Percentiles rank a stretch among this genome's conserved stretches.
These are phyloP conservation scores for Psammodynastes pulverulentus DNA, from an alignment of 2,113 vertebrate species.

Conservation along the genomic window DNA sequence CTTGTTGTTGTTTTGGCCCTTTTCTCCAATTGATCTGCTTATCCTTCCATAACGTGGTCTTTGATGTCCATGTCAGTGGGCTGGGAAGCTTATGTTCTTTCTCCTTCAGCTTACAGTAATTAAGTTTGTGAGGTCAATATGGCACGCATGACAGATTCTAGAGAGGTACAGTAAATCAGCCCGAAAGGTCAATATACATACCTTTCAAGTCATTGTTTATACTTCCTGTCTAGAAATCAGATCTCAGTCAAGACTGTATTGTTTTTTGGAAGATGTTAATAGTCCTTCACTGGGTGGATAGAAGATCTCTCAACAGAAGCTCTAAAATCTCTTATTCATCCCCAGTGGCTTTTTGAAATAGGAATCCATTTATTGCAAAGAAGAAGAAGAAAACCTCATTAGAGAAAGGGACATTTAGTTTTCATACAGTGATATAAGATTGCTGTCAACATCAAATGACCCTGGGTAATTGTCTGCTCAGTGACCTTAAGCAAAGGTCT, in stretches of 20 bases:
- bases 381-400: slow-evolving; percentile 25
- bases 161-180: slow-evolving; percentile 51
- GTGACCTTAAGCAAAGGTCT: slow-evolving; percentile 37
- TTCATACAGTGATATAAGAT: slow-evolving; percentile 10
- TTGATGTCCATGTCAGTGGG: slow-evolving; percentile 31
- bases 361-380: slow-evolving; percentile 4
- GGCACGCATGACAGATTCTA: slow-evolving; percentile 48
- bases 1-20: background rate
- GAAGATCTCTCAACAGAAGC: slow-evolving; percentile 23
- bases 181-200: slow-evolving; percentile 27
- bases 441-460: background rate
- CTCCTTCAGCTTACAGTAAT: slow-evolving; percentile 48
- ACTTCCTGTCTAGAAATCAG: slow-evolving; percentile 53
- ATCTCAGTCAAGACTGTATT: slow-evolving; percentile 31
- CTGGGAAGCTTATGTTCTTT: slow-evolving; percentile 19
- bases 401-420: slow-evolving; percentile 39
- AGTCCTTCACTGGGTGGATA: slow-evolving; percentile 17
- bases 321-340: slow-evolving; percentile 29
- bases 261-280: slow-evolving; percentile 46
- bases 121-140: slow-evolving; percentile 50
- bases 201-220: slow-evolving; percentile 55
- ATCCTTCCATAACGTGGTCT: background rate
- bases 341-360: slow-evolving; percentile 20
- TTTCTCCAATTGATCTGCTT: background rate
- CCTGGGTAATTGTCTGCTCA: slow-evolving; percentile 44